phyloP scores from a whole-genome alignment of 2,797 vertebrate species.

The Gastrophryne carolinensis region DNA sequence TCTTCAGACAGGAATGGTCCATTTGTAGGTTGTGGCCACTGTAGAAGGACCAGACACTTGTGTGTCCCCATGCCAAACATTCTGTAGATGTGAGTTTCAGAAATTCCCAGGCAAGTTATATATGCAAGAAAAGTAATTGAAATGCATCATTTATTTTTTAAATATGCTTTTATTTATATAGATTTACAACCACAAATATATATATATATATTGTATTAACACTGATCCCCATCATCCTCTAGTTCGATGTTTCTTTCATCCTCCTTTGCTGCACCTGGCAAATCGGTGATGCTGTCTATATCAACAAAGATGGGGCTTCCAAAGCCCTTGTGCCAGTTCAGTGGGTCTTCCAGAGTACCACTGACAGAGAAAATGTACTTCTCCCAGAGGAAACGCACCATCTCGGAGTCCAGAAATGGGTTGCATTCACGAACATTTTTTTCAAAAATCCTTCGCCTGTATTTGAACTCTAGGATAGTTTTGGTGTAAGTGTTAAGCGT shows the following conservation, averaged over 20 bases:
- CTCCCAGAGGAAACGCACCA: slow-evolving; percentile 55
- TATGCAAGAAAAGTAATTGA: no score
- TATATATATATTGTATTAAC: not conserved
- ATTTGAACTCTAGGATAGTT: slow-evolving; percentile 77
- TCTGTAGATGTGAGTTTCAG: no score
- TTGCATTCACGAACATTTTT: slow-evolving; percentile 42
- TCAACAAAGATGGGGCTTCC: slow-evolving; percentile 32
- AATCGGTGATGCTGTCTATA: slow-evolving; percentile 41
- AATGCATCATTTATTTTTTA: not conserved
- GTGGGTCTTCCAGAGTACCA: slow-evolving; percentile 65
- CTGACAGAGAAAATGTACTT: slow-evolving; percentile 71
- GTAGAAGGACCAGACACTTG: no score
- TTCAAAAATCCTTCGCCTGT: slow-evolving; percentile 62
- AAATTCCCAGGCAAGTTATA: no score
- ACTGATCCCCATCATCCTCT: slow-evolving; percentile 40
- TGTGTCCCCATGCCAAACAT: no score
- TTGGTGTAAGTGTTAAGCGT: slow-evolving; percentile 86
- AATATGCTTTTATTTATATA: not conserved
- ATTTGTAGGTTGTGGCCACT: no score
- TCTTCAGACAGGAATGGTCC: no score
- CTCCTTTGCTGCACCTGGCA: slow-evolving; percentile 20
- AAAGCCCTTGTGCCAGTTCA: slow-evolving; percentile 43
- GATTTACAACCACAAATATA: not conserved
- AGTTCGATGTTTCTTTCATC: slow-evolving; percentile 12
- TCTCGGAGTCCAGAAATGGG: slow-evolving; percentile 33